phyloP scores from a whole-genome alignment of 2,888 invertebrate genomes.

The Clitarchus hookeri region DNA sequence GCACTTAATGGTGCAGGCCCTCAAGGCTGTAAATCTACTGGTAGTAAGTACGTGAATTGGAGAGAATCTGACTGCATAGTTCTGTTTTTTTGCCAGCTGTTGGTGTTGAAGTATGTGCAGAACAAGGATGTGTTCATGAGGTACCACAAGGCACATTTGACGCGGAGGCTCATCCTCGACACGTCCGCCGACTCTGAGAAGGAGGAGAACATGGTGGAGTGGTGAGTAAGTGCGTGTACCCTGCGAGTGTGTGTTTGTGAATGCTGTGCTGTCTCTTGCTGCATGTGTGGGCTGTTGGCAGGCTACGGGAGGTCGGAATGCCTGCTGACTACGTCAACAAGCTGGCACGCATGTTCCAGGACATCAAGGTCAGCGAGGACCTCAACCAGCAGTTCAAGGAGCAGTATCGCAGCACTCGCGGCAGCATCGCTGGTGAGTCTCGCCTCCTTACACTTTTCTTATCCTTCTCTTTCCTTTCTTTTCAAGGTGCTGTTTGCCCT shows the following conservation, averaged over 20 bases:
- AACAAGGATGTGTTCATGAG: conserved; percentile 99
- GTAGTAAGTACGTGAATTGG: no score
- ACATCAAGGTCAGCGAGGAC: conserved; percentile 97
- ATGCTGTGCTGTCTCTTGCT: conserved; percentile 21
- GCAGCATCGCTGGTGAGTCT: conserved; percentile 58
- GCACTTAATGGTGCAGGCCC: no score
- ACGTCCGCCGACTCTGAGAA: conserved; percentile 99
- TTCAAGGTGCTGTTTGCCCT: no score
- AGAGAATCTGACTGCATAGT: background rate
- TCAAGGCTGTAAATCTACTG: no score
- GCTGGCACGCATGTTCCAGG: conserved; percentile 96
- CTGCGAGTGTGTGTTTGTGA: background rate
- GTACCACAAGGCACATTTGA: conserved; percentile 97
- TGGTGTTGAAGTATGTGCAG: conserved; percentile 98
- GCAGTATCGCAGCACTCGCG: conserved; percentile 71
- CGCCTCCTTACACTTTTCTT: conserved; percentile 18
- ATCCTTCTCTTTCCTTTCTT: conserved; percentile 27
- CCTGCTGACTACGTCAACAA: conserved; percentile 99
- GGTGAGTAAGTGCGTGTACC: conserved; percentile 58
- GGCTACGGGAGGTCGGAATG: conserved; percentile 94
- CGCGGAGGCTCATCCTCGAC: conserved; percentile 93
- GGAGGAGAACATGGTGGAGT: conserved; percentile 99
- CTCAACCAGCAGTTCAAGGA: conserved; percentile 89
- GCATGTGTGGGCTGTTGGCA: conserved; percentile 35
- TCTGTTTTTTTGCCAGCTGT: conserved; percentile 58